phyloP scores from a whole-genome alignment of 2,113 vertebrate species.

The Burhinus oedicnemus region DNA sequence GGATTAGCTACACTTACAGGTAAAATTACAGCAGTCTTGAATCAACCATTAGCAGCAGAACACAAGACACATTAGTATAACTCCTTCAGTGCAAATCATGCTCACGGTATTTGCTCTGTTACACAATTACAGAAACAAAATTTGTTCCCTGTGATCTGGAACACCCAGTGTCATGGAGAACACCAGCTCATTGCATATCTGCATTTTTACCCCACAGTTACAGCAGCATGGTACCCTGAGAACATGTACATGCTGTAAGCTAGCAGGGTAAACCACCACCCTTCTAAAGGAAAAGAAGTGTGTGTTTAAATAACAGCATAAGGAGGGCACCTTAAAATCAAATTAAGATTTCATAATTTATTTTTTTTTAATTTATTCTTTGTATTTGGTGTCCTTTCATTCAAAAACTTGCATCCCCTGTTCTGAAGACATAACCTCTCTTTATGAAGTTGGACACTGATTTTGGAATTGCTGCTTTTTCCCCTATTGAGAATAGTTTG shows the following conservation, averaged over 20 bases:
- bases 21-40: not conserved
- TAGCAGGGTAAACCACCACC: not conserved
- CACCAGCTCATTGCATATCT: not conserved
- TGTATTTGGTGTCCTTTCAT: not conserved
- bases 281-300: not conserved
- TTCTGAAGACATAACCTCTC: not conserved
- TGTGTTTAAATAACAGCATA: not conserved
- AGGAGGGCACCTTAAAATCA: not conserved
- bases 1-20: not conserved
- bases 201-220: not conserved
- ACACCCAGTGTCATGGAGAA: not conserved
- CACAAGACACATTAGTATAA: not conserved
- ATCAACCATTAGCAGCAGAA: not conserved
- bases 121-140: not conserved
- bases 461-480: not conserved
- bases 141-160: not conserved
- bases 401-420: not conserved
- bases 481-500: not conserved
- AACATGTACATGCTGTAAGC: not conserved
- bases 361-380: not conserved
- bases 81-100: not conserved
- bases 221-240: not conserved
- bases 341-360: not conserved
- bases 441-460: not conserved
- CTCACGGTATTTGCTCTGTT: not conserved